phyloP scores from a whole-genome alignment of 2,888 invertebrate genomes.

The Melanotus villosus region DNA sequence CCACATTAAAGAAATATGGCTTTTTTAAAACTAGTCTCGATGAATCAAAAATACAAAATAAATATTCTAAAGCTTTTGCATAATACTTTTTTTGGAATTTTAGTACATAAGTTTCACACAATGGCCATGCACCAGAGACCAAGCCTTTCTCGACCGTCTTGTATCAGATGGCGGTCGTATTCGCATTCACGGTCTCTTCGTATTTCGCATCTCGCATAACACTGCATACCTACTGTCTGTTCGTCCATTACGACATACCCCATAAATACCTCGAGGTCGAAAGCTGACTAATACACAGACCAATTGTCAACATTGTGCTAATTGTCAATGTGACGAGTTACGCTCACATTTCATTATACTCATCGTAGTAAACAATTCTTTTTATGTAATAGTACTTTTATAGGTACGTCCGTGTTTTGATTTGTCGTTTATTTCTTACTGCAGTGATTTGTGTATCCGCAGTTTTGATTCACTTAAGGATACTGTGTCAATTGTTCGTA shows the following conservation, averaged over 20 bases:
- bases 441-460: not conserved
- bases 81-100: not conserved
- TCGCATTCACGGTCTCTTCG: constrained; percentile 21
- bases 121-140: constrained; percentile 7
- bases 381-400: not conserved
- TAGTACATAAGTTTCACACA: constrained; percentile 2
- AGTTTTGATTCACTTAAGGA: no score
- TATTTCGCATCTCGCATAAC: constrained; percentile 28
- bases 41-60: no score
- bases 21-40: no score
- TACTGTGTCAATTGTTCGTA: no score
- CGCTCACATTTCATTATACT: constrained; percentile 18
- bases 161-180: constrained; percentile 30
- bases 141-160: constrained; percentile 15
- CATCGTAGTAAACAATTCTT: constrained; percentile 14
- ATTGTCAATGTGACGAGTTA: constrained; percentile 25
- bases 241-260: constrained; percentile 43
- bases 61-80: no score
- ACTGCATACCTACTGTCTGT: constrained; percentile 37
- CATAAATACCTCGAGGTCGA: constrained; percentile 47
- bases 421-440: not conserved
- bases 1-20: no score
- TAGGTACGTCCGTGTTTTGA: not conserved
- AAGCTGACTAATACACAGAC: constrained; percentile 40
- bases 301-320: constrained; percentile 44